Evolutionary conservation across 2,797 vertebrate genomes (phyloP).

Genomic region (Nannoperca australis): DNA sequence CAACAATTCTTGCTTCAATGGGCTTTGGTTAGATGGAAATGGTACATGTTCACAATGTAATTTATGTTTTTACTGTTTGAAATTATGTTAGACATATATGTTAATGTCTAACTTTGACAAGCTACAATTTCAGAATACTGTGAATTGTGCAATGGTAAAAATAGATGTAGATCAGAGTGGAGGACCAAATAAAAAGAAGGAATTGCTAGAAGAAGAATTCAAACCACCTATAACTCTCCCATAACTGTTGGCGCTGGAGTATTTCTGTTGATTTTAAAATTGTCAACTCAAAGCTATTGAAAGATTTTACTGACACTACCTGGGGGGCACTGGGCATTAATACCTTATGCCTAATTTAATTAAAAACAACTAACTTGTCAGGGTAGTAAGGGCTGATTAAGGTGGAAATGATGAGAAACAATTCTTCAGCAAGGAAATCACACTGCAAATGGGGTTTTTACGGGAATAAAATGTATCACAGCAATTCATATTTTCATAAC

Average conservation of each 20-base stretch:
- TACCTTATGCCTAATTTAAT: constrained; percentile 8
- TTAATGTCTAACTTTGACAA: constrained; percentile 29
- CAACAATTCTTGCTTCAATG: constrained; percentile 1
- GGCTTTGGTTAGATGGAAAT: not conserved
- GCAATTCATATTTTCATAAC: too few species aligned
- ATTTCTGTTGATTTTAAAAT: constrained; percentile 5
- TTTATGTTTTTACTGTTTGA: not conserved
- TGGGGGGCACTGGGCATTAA: not conserved
- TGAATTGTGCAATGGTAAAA: constrained; percentile 25
- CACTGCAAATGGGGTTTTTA: constrained; percentile 1
- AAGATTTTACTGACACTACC: not conserved
- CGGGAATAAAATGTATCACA: not conserved
- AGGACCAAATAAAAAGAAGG: not conserved
- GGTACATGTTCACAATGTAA: not conserved
- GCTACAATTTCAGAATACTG: constrained; percentile 35
- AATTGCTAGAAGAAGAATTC: constrained; percentile 3
- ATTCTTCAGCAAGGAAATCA: not conserved
- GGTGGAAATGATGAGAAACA: constrained; percentile 7
- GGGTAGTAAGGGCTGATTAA: constrained; percentile 6
- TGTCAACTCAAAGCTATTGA: not conserved
- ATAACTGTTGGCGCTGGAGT: not conserved
- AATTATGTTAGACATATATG: constrained; percentile 16
- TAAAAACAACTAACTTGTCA: constrained; percentile 4
- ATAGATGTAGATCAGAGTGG: not conserved
- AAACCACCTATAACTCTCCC: not conserved